Evolutionary conservation across 2,113 vertebrate species (phyloP).

Genomic region (Toxostoma redivivum): DNA sequence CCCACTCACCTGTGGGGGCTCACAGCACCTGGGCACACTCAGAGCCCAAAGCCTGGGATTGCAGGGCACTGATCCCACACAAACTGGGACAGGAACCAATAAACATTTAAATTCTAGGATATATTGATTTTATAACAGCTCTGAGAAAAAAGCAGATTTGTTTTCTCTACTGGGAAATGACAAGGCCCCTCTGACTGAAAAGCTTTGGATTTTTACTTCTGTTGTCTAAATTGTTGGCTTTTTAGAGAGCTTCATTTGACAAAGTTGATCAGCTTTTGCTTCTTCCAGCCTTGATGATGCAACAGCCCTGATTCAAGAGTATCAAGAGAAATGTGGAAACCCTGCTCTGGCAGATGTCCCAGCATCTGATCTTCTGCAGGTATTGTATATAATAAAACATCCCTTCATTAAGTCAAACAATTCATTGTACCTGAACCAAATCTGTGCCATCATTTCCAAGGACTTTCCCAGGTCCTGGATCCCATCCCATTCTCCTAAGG

Average conservation of each 20-base stretch:
- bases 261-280: not conserved
- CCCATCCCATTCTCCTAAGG: not conserved
- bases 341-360: not conserved
- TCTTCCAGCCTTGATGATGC: constrained; percentile 80
- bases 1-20: not conserved
- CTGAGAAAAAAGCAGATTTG: not conserved
- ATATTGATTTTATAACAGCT: not conserved
- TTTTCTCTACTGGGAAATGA: not conserved
- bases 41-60: not conserved
- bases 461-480: not conserved
- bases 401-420: not conserved
- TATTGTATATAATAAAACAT: not conserved
- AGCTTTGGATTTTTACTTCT: not conserved
- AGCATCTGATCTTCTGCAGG: constrained; percentile 75
- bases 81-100: not conserved
- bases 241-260: not conserved
- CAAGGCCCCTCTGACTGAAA: not conserved
- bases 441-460: not conserved
- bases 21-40: not conserved
- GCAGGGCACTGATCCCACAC: not conserved
- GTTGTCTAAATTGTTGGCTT: not conserved
- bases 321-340: constrained; percentile 71
- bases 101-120: not conserved
- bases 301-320: constrained; percentile 74
- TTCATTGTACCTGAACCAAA: not conserved